Base-by-base conservation (phyloP, 2,888 invertebrate genomes). In the Heteromurus nitidus region DNA sequence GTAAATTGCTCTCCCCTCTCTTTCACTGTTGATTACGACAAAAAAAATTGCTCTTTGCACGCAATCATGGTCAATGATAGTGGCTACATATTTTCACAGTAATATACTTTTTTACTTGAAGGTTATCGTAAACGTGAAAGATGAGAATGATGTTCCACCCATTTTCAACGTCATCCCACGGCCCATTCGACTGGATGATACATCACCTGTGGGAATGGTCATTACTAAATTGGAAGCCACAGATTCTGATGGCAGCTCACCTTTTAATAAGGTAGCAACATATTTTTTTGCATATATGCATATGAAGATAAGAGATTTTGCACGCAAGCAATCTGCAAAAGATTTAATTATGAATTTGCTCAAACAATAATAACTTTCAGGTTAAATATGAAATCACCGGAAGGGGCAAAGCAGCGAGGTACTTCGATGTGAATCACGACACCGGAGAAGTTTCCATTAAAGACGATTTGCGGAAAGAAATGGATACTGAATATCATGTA, bases 81-180 rank as follows among this genome's bases (percentile, higher is more conserved):
- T n/a, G n/a, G n/a, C n/a, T n/a, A n/a, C n/a, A n/a, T n/a, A n/a
- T n/a, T n/a, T n/a, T n/a, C n/a, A 36, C 5, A 36, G 36, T 36
- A 36, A 36, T 36, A 13, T 36, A 13, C 7, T 36, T 36, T 36
- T 36, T 36, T 36, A 18, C n/a, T 3, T 72, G 18, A 31, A 80
- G 80, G 80, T 83, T 3, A 77, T 81, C 30, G 67, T 82, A n/a
- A 62, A 82, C 42, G 77, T 80, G 13, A 74, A 55, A 60, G 96
- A 96, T 89, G 93, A 94, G 85, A 96, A 96, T 89, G 96, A 97
- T 89, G 94, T 95, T 86, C 93, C 95, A 0, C 96, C 96, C 5
- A 93, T 95, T 68, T 96, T 96, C 89, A 94, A 95, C 0, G 93
- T 94, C 0, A 93, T 95, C 0, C 94, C 95, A 0, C 93, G 94